Conservation (phyloP, 2,797 vertebrate genomes). For the Etheostoma perlongum region DNA sequence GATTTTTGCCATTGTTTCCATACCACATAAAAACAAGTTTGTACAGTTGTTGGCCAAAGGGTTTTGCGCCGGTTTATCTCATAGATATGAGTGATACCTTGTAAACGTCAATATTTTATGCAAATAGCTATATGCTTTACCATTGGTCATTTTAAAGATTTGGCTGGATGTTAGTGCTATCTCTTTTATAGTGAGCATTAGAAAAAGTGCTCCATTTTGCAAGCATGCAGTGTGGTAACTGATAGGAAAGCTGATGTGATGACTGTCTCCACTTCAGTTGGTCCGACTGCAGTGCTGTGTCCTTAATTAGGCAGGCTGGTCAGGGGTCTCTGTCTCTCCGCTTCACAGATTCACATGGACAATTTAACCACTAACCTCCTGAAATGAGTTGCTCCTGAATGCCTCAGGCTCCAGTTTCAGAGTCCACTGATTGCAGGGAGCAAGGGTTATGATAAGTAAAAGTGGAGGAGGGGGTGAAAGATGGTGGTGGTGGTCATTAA, state of each 20-base stretch:
- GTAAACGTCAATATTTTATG: neutral
- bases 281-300: constrained; percentile 57
- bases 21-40: constrained; percentile 53
- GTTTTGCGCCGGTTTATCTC: constrained; percentile 41
- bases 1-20: constrained; percentile 56
- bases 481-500: constrained; percentile 32
- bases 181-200: neutral
- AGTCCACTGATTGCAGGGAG: constrained; percentile 65
- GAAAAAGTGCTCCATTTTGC: neutral
- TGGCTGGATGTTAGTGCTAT: neutral
- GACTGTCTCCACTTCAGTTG: constrained; percentile 45
- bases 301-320: constrained; percentile 86
- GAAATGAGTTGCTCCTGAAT: constrained; percentile 85
- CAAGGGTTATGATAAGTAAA: constrained; percentile 78
- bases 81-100: neutral
- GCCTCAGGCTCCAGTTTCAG: constrained; percentile 85
- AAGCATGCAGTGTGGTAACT: neutral
- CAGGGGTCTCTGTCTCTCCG: constrained; percentile 74
- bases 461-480: constrained; percentile 47
- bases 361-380: constrained; percentile 90
- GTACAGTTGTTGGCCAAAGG: constrained; percentile 42
- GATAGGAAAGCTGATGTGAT: neutral
- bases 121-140: neutral
- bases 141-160: constrained; percentile 5
- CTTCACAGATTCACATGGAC: constrained; percentile 87